phyloP scores from a whole-genome alignment of 2,113 vertebrate genomes.

The Ceyx cyanopectus region DNA sequence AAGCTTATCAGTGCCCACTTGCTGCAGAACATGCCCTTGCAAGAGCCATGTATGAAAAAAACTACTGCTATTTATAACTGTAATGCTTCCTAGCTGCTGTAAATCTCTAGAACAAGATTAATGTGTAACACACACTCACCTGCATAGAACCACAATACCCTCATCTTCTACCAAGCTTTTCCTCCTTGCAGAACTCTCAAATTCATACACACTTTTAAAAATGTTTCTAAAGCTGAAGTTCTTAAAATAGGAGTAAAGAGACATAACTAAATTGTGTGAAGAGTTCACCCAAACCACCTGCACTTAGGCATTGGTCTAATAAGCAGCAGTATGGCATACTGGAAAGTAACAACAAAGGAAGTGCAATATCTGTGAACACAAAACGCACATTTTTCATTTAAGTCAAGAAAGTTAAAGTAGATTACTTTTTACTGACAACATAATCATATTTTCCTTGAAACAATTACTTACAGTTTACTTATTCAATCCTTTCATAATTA shows the following conservation, averaged over 20 bases:
- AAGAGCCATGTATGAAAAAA: neutral
- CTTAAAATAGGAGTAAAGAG: neutral
- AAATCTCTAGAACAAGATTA: neutral
- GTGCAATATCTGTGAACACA: neutral
- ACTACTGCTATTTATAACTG: neutral
- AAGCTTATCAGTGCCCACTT: constrained; percentile 38
- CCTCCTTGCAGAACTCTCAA: neutral
- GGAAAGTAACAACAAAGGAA: neutral
- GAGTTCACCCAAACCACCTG: neutral
- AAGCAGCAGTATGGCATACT: neutral
- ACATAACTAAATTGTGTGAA: neutral
- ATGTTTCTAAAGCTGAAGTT: neutral
- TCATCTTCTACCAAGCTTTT: neutral
- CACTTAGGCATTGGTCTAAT: neutral
- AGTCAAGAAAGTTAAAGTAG: neutral
- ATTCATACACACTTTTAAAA: neutral
- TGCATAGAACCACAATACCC: neutral
- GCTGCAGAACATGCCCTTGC: constrained; percentile 15
- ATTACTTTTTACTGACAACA: neutral
- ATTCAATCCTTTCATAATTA: constrained; percentile 37
- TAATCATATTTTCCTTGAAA: constrained; percentile 26
- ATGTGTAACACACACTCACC: neutral
- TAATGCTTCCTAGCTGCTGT: neutral
- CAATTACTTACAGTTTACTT: constrained; percentile 41
- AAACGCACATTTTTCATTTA: neutral